Base-by-base conservation (phyloP, 2,797 vertebrate species). In the Helostoma temminkii region DNA sequence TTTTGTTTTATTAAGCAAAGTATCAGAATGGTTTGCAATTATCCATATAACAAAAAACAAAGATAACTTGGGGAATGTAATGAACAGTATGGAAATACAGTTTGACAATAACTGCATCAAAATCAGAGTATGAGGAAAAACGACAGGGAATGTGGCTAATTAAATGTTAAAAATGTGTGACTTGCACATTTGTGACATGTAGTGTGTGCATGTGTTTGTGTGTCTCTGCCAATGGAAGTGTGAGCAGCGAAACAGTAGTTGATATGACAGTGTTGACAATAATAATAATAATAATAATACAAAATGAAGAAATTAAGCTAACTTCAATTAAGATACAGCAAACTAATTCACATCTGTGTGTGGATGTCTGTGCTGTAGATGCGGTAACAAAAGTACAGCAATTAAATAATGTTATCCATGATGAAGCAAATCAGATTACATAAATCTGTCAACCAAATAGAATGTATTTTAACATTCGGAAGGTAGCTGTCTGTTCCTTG, bases 1-100 rank as follows among this genome's bases (percentile, higher is more conserved):
- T 66, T 71, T 85, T 50, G 32, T 89, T 91, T 90, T 89, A 92
- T 93, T 94, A 90, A 91, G 90, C 88, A 92, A 88, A 89, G 79
- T 82, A 83, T 89, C 72, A 84, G 86, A 91, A 86, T 57, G 75
- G 37, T 72, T 80, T 87, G 83, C 58, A 79, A 60, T 93, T 91
- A 90, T 84, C 87, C 46, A 53, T 80, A 80, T 43, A 82, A 52
- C 78, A 66, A 79, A 77, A 77, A 80, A 75, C 63, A 71, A 62
- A 72, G 65, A 66, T 58, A 71, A 64, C 61, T 78, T 26, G 76
- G 15, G 76, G 79, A 90, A 87, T 85, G 84, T 74, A 64, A 71
- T 41, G 63, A 75, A 85, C 77, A 82, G 62, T 49, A 76, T 1
- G 0, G 28, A 25, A 69, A 66, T 81, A 81, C 75, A 67, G 65